phyloP scores from a whole-genome alignment of 2,888 invertebrate species.

The Drosophila rellima region DNA sequence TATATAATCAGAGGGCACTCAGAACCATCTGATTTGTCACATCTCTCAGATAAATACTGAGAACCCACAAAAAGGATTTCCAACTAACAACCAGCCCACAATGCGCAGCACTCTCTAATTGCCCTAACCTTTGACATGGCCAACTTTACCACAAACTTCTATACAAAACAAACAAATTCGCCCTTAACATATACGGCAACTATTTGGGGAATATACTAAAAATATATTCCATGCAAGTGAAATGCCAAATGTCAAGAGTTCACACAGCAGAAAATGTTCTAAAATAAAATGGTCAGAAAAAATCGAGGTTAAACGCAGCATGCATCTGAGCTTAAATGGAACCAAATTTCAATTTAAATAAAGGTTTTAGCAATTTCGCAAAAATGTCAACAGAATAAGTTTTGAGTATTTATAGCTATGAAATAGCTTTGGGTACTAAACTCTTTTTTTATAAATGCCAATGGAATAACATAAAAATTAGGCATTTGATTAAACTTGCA shows the following conservation, averaged over 20 bases:
- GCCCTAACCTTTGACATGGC: constrained; percentile 62
- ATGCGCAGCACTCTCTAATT: constrained; percentile 57
- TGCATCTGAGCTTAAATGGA: not conserved
- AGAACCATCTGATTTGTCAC: constrained; percentile 57
- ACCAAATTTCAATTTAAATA: not conserved
- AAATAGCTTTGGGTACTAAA: not conserved
- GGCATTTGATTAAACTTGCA: too few species aligned
- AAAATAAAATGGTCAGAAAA: not conserved
- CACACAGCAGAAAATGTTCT: constrained; percentile 6
- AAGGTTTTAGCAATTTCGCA: not conserved
- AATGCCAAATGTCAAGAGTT: constrained; percentile 24
- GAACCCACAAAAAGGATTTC: constrained; percentile 11
- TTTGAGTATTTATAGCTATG: not conserved
- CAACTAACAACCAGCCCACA: not conserved
- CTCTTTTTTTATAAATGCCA: not conserved
- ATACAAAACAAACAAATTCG: constrained; percentile 14
- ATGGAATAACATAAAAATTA: too few species aligned
- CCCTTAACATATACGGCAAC: not conserved
- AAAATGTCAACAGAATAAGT: not conserved
- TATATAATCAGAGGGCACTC: constrained; percentile 24
- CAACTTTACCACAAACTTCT: constrained; percentile 34
- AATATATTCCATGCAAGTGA: not conserved
- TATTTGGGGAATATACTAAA: constrained; percentile 8
- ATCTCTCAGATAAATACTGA: not conserved
- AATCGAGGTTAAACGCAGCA: not conserved